Percentiles rank a stretch among this genome's conserved stretches.
Evolutionary conservation across 2,888 invertebrate species (phyloP).

Genomic region (Gymnosoma rotundatum): DNA sequence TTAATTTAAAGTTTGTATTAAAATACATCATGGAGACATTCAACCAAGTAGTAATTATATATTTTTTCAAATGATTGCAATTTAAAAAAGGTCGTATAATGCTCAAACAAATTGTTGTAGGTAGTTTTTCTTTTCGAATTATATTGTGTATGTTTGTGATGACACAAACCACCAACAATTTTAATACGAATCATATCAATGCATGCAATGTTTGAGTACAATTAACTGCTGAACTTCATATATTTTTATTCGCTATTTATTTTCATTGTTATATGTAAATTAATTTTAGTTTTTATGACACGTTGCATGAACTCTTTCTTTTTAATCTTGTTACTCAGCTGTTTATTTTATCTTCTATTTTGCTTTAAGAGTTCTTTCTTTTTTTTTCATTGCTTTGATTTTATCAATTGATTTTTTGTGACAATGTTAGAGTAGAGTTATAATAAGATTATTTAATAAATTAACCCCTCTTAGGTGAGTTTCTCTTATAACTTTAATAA

Average conservation of each 20-base stretch:
- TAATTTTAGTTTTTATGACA: slow-evolving; percentile 72
- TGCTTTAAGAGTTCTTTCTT: background rate
- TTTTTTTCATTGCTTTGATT: background rate
- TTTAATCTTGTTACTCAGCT: slow-evolving; percentile 63
- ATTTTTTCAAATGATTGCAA: background rate
- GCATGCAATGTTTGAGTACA: slow-evolving; percentile 1
- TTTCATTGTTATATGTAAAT: background rate
- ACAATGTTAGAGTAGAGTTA: no score
- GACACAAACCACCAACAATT: slow-evolving; percentile 33
- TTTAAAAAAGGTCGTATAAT: slow-evolving; percentile 27
- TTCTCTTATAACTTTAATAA: no score
- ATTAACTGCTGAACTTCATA: background rate
- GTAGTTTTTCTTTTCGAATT: slow-evolving; percentile 9
- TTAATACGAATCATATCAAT: no score
- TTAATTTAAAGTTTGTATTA: slow-evolving; percentile 40
- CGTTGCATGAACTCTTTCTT: slow-evolving; percentile 77
- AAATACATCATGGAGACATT: background rate
- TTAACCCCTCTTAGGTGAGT: no score
- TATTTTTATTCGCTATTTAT: no score
- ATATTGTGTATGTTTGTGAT: background rate
- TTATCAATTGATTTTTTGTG: no score
- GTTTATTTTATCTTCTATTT: slow-evolving; percentile 44
- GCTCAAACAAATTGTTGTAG: slow-evolving; percentile 1
- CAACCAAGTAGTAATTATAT: background rate
- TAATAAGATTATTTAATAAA: no score